Base-by-base conservation (phyloP, 1,140 invertebrate species). In the Dendrolimus punctatus region DNA sequence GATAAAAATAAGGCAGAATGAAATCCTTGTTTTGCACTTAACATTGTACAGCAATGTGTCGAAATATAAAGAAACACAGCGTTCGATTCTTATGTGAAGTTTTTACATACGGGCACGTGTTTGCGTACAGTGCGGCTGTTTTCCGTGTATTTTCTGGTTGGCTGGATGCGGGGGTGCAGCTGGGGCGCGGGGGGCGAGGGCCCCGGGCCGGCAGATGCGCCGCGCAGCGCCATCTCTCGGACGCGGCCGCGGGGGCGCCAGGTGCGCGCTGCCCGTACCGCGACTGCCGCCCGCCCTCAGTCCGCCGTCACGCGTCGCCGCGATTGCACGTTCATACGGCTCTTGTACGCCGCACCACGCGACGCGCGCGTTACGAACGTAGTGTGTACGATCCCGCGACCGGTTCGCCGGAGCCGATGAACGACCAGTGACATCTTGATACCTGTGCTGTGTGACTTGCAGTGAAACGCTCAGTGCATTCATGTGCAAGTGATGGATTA, bases 401-500 rank as follows among this genome's bases (percentile, higher is more conserved):
- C 78, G 78, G 82, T 82, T 77, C 71, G 61, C 75, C 63, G 63
- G 58, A 66, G 70, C 70, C 71, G 71, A 80, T 78, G 79, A 82
- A 68, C 76, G 73, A 78, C 69, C 71, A 74, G 79, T 82, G 81
- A 85, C 80, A 81, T 74, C 77, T 79, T 67, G 51, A 68, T 68
- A 66, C 39, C 48, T 80, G 78, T 84, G 80, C 79, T 80, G 72
- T 85, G 82, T 83, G 80, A 83, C 79, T 80, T 72, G 57, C 67
- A 82, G 82, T 85, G 82, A 80, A 85, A 81, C 71, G 65, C 76
- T 80, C 74, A 80, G 79, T 85, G 80, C 70, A 69, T 70, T 68
- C 68, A 66, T 76, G 78, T 85, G 77, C 80, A 56, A 76, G 77
- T 84, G 71, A 85, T 85, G 82, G 82, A 85, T 85, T 84, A 77